Percentiles rank a stretch among this genome's conserved stretches.
phyloP scores from a whole-genome alignment of 1,140 invertebrate genomes.

The Eriosoma lanigerum region DNA sequence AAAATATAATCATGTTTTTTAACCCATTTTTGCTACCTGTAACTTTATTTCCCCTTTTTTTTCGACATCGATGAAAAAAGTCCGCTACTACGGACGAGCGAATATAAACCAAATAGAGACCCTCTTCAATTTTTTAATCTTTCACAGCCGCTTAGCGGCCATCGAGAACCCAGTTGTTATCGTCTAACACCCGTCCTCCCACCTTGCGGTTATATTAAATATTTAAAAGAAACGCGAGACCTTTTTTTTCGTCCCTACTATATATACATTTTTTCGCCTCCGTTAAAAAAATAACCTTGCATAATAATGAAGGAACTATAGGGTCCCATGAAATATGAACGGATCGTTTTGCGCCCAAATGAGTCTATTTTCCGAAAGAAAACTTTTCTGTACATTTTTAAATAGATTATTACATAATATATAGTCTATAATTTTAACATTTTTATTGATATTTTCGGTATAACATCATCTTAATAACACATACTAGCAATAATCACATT shows the following conservation, averaged over 20 bases:
- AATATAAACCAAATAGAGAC: constrained; percentile 50
- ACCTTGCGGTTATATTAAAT: constrained; percentile 43
- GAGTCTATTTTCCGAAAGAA: constrained; percentile 45
- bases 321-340: constrained; percentile 45
- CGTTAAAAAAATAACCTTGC: constrained; percentile 48
- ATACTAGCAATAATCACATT: neutral
- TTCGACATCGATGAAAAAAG: constrained; percentile 32
- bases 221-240: constrained; percentile 49
- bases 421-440: constrained; percentile 15
- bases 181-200: constrained; percentile 11
- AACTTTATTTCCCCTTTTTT: constrained; percentile 45
- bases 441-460: constrained; percentile 20
- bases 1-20: constrained; percentile 46
- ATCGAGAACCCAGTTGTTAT: constrained; percentile 51
- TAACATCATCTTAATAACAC: constrained; percentile 3
- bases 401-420: neutral
- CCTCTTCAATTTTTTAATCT: constrained; percentile 52
- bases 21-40: constrained; percentile 33
- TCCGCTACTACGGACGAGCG: neutral
- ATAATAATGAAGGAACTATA: constrained; percentile 40
- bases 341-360: constrained; percentile 33
- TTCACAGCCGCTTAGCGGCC: constrained; percentile 51
- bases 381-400: constrained; percentile 36
- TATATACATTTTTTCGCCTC: constrained; percentile 28
- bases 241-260: constrained; percentile 5